Evolutionary conservation across 2,888 invertebrate genomes (phyloP).

Genomic region (Trichacis sp.): DNA sequence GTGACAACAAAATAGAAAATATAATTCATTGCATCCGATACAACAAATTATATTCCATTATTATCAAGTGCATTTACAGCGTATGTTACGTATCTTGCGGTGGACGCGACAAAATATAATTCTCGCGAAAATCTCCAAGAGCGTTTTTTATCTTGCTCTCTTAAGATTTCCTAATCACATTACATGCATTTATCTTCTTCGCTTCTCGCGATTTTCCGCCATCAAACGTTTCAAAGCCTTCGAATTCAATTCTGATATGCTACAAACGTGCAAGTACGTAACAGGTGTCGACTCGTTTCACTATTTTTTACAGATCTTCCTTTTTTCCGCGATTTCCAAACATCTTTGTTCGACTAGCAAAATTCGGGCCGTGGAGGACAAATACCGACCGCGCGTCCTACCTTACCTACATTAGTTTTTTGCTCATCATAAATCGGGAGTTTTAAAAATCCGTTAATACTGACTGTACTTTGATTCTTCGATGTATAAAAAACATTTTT

Average conservation of each 20-base stretch:
- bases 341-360: too few species aligned
- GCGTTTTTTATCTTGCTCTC: not conserved
- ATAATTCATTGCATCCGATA: constrained; percentile 7
- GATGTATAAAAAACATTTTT: too few species aligned
- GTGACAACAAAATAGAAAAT: not conserved
- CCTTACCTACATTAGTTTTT: too few species aligned
- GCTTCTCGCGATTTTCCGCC: not conserved
- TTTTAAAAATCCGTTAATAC: too few species aligned
- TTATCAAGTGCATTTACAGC: constrained; percentile 9
- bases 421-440: too few species aligned
- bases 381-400: too few species aligned
- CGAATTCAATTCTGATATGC: constrained; percentile 31
- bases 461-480: too few species aligned
- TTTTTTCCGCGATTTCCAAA: too few species aligned
- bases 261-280: constrained; percentile 37
- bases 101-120: constrained; percentile 14
- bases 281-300: too few species aligned
- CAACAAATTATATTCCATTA: not conserved
- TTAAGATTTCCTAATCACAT: constrained; percentile 14
- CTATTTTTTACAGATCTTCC: too few species aligned
- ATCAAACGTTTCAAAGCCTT: not conserved
- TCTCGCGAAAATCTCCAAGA: constrained; percentile 12
- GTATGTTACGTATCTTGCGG: constrained; percentile 7
- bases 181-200: constrained; percentile 6
- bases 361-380: too few species aligned